Base-by-base conservation (phyloP, 2,888 invertebrate genomes). In the Poecilus cupreus region DNA sequence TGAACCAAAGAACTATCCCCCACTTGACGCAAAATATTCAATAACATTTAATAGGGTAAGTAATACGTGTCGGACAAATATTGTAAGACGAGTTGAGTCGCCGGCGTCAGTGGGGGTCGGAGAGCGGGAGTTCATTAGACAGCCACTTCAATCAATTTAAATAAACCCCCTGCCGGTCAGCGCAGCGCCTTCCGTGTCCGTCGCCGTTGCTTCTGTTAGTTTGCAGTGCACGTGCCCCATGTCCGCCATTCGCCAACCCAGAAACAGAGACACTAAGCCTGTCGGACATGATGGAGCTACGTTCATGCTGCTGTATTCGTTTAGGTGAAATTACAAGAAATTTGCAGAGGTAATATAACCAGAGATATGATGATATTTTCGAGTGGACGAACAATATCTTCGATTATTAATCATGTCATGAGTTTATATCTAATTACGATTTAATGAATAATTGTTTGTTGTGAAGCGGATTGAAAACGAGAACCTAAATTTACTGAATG, bases 141-240 rank as follows among this genome's bases (percentile, higher is more conserved):
- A 39, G 81, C 68, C 81, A 81, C 81, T 81, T 81, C 81, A 81
- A 81, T 81, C 81, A 81, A 81, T 81, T 81, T 76, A 81, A 81
- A 81, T 81, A 76, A 81, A 81, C 81, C 76, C 68, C 81, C 81
- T 76, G 60, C 75, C 39, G 60, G 51, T 22, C 60, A 18, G 57
- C 74, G 57, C 20, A 72, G 80, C 72, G 72, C 57, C 80, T 80
- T 80, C 74, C 80, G 74, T 39, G 18, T 75, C 32, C 32, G 32
- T 26, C 54, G 54, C 60, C 60, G 43, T n/a, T n/a, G n/a, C 60
- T n/a, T 32, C 18, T n/a, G 18, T 57, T 22, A 24, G 64, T 68
- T 18, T 68, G 32, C 64, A 68, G 64, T 37, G 3, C 64, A 68
- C 64, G 64, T 68, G 64, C 13, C 51, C n/a, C n/a, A n/a, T 11